Base-by-base conservation (phyloP, 2,888 invertebrate species). In the Drosophila anomalata region DNA sequence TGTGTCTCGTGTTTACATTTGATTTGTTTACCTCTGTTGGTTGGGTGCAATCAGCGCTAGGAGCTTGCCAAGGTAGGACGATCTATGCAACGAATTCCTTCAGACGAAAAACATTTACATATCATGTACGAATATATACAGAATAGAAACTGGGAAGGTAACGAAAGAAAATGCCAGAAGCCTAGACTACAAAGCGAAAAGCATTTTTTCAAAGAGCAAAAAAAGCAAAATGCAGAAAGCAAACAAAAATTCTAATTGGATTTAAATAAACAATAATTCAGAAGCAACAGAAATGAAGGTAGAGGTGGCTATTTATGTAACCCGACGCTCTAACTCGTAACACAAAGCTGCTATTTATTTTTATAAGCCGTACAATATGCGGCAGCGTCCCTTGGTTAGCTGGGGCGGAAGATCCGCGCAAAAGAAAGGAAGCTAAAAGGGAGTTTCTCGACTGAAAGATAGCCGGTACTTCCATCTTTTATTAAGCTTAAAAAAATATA, bases 51-150 rank as follows among this genome's bases (percentile, higher is more conserved):
- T 63, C 63, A 63, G 44, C 46, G 52, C 65, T 65, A 63, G 44
- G 52, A 63, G 63, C 46, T 63, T 63, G 63, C 63, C 63, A 52
- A 63, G 29, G 65, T 65, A 63, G 66, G 63, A 63, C 66, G 63
- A 36, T 41, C 66, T 63, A 65, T 63, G 63, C 66, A 63, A 63
- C 52, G 63, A 52, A 65, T 63, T 65, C 42, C 63, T 63, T 61
- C 60, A 63, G 65, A 63, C 52, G 51, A 29, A 44, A 65, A 46
- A 46, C 52, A 65, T 63, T 22, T 52, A 63, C 63, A 65, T 39
- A 50, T 29, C 52, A 63, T 65, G 36, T 20, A 42, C 39, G 14
- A 14, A 7, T 14, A 51, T 26, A 31, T 36, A 44, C 41, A 48
- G 8, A 36, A 39, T 7, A 14, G 39, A 39, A 7, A 7, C 68